phyloP scores from a whole-genome alignment of 2,888 invertebrate genomes.

The Zygaena filipendulae region DNA sequence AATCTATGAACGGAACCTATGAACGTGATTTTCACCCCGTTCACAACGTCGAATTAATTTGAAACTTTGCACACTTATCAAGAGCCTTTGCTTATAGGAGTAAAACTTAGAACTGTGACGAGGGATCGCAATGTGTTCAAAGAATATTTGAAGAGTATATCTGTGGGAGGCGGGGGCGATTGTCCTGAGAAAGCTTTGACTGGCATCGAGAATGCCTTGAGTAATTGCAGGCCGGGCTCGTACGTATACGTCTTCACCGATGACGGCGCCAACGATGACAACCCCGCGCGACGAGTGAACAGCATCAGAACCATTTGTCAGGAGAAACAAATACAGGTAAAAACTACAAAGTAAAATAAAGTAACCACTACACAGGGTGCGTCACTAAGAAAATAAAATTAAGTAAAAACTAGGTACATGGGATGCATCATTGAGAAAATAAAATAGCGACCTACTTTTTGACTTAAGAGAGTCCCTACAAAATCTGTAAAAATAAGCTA shows the following conservation, averaged over 20 bases:
- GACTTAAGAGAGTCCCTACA: too few relatives aligned
- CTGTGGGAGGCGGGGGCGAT: constrained; percentile 23
- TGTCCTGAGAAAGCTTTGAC: constrained; percentile 38
- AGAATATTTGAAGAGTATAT: constrained; percentile 19
- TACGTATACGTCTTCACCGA: constrained; percentile 46
- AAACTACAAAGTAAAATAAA: too few relatives aligned
- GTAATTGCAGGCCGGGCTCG: constrained; percentile 29
- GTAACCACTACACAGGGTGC: too few relatives aligned
- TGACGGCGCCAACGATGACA: constrained; percentile 33
- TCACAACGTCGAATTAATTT: too few relatives aligned
- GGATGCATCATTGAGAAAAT: too few relatives aligned
- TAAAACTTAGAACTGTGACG: constrained; percentile 21
- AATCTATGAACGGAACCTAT: too few relatives aligned
- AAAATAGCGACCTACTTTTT: too few relatives aligned
- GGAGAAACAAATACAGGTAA: constrained; percentile 32
- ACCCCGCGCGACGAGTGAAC: constrained; percentile 18
- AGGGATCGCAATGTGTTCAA: constrained; percentile 25
- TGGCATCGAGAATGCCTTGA: constrained; percentile 34
- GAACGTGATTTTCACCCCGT: too few relatives aligned
- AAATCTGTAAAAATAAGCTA: too few relatives aligned
- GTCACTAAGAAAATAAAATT: too few relatives aligned
- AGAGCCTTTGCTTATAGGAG: constrained; percentile 23
- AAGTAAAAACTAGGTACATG: too few relatives aligned
- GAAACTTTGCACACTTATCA: too few relatives aligned
- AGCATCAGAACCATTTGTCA: constrained; percentile 27